These are phyloP conservation scores for Andrena flavipes DNA, from an alignment of 2,888 invertebrate species.

Conservation along the genomic window DNA sequence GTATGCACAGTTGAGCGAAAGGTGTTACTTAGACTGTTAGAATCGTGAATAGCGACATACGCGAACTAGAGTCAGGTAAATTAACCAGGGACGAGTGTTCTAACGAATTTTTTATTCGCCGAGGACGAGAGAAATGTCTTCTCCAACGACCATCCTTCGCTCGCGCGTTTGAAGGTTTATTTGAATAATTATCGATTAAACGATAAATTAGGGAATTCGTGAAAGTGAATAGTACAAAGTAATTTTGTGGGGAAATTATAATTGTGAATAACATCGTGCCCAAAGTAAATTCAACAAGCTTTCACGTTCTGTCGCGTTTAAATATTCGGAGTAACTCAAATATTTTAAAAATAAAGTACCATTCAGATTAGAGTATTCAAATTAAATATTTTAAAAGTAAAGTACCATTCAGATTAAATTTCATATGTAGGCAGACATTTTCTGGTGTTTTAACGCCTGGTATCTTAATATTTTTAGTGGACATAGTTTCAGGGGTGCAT, in stretches of 20 bases:
- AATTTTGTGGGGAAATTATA: constrained; percentile 3
- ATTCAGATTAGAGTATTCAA: no score
- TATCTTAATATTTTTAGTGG: neutral
- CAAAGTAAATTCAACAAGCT: neutral
- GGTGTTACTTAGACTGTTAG: constrained; percentile 10
- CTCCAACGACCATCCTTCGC: constrained; percentile 1
- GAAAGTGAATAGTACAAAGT: constrained; percentile 32
- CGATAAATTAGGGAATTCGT: neutral
- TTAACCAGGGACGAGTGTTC: neutral
- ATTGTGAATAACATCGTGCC: constrained; percentile 2
- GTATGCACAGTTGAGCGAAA: constrained; percentile 11
- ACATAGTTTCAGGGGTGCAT: neutral
- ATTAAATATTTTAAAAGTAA: no score
- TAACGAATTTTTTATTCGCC: constrained; percentile 11
- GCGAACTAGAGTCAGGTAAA: neutral
- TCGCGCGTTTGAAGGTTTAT: constrained; percentile 9
- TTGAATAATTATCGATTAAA: constrained; percentile 28
- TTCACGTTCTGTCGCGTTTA: neutral
- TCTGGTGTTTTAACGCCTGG: neutral
- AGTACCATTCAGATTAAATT: neutral
- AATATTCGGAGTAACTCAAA: neutral
- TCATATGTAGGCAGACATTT: neutral
- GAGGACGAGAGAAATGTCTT: neutral
- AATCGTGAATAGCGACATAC: constrained; percentile 9
- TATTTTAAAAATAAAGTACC: no score